Evolutionary conservation across 2,888 invertebrate species (phyloP), one percentile per base, ranked within the genome.

Genomic region (Synergus gifuensis): DNA sequence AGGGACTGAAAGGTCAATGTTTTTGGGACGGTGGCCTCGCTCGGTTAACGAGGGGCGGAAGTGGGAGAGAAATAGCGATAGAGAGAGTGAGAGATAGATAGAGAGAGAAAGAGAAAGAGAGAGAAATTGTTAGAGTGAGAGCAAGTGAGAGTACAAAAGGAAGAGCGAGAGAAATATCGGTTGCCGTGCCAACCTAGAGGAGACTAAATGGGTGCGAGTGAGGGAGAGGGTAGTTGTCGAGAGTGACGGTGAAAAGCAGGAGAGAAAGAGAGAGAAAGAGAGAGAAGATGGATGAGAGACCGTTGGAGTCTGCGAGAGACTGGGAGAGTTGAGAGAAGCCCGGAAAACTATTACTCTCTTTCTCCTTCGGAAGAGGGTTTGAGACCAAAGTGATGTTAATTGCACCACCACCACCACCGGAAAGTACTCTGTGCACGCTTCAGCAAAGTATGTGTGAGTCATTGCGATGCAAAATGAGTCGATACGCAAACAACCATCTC

Each of bases 351-450:
- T 73, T 73, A 73, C 80, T 76, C 81, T 78, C 63, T 83, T 81
- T 82, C 81, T 82, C 81, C 66, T 77, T 78, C 77, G 83, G 76
- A 67, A 79, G 86, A 83, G 85, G 86, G 86, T 85, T 87, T 84
- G 85, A 87, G 83, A 81, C 79, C 76, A 79, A 87, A 87, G 87
- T 86, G 87, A 87, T 87, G 87, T 87, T 87, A 87, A 87, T 87
- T 87, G 87, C 87, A 83, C 85, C 80, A 87, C 87, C 87, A 87
- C 87, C 81, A 86, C 85, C 83, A 85, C 16, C 22, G 67, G 11
- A 54, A 73, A 73, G 69, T 36, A 73, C 69, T 73, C 36, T 73
- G 36, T 73, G n/a, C 36, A 73, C 54, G 69, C 28, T 73, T 73
- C 28, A 28, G 36, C 11, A 49, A 54, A 73, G 69, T 73, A 49